Conservation (phyloP, 2,797 vertebrate genomes). For the Rousettus madagascariensis region DNA sequence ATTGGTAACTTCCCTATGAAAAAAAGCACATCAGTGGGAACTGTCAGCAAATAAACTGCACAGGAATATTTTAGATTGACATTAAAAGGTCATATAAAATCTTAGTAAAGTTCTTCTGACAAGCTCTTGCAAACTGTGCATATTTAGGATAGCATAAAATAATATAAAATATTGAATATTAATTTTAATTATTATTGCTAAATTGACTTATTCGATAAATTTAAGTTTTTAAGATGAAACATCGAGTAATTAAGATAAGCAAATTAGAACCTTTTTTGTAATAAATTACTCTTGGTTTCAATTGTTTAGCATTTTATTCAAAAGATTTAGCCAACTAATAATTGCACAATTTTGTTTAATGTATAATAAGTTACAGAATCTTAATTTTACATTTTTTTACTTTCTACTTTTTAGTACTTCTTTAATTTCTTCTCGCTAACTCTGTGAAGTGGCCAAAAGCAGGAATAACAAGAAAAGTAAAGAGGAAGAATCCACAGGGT, state of each 20-base stretch:
- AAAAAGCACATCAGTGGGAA: constrained; percentile 15
- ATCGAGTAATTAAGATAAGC: neutral
- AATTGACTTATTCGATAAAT: neutral
- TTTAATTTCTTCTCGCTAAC: constrained; percentile 45
- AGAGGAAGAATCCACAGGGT: constrained; percentile 63
- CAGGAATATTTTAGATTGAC: constrained; percentile 33
- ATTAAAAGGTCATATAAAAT: constrained; percentile 30
- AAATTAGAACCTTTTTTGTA: neutral
- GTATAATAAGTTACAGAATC: neutral
- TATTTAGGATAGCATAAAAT: neutral
- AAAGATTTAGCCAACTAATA: neutral
- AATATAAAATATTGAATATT: constrained; percentile 23
- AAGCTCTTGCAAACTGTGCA: neutral
- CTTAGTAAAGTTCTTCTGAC: neutral
- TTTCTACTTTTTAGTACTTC: constrained; percentile 25
- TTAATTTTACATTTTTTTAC: constrained; percentile 15
- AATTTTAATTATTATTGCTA: neutral
- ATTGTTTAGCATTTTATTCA: neutral
- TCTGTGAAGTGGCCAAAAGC: constrained; percentile 58
- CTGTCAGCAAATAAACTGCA: constrained; percentile 30
- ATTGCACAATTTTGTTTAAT: neutral
- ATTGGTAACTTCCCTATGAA: constrained; percentile 52
- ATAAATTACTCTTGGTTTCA: neutral
- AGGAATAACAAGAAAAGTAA: neutral
- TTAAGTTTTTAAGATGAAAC: neutral